These are phyloP conservation scores for Andricus quercusramuli DNA, from an alignment of 2,888 invertebrate species.

Conservation along the genomic window DNA sequence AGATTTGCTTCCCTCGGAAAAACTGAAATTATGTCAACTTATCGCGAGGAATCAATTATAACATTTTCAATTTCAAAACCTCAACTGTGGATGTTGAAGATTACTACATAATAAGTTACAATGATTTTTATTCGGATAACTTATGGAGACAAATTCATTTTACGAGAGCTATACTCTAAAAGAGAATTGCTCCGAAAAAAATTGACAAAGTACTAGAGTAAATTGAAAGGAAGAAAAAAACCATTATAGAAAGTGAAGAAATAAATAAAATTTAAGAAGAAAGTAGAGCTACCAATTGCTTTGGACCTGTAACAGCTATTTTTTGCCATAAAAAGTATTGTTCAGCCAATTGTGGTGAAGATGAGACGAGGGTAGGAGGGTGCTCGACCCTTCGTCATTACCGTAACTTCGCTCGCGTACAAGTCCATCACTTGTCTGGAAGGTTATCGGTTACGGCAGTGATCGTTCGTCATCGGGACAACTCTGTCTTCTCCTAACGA, in stretches of 20 bases:
- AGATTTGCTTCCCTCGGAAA: no score
- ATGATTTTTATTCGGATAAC: neutral
- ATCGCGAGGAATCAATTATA: no score
- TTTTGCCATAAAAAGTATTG: slow-evolving; percentile 13
- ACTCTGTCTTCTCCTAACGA: slow-evolving; percentile 7
- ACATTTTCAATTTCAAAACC: no score
- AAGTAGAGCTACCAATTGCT: slow-evolving; percentile 23
- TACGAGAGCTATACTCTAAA: neutral
- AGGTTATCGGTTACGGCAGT: slow-evolving; percentile 32
- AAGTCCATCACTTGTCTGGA: slow-evolving; percentile 26
- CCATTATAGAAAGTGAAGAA: neutral
- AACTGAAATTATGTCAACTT: no score
- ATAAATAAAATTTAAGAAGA: slow-evolving; percentile 19
- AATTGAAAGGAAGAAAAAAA: neutral
- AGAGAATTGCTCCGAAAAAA: neutral
- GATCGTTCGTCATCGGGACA: slow-evolving; percentile 32
- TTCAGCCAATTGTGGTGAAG: slow-evolving; percentile 6
- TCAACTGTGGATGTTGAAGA: no score
- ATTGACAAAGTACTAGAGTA: neutral
- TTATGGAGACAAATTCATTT: neutral
- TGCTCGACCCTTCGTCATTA: slow-evolving; percentile 26
- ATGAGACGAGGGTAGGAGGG: neutral
- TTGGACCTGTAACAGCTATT: neutral
- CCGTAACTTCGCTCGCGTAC: slow-evolving; percentile 27
- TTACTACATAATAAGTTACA: no score